These are phyloP conservation scores for Coenobita brevimanus DNA, from an alignment of 1,140 invertebrate species.

Conservation along the genomic window DNA sequence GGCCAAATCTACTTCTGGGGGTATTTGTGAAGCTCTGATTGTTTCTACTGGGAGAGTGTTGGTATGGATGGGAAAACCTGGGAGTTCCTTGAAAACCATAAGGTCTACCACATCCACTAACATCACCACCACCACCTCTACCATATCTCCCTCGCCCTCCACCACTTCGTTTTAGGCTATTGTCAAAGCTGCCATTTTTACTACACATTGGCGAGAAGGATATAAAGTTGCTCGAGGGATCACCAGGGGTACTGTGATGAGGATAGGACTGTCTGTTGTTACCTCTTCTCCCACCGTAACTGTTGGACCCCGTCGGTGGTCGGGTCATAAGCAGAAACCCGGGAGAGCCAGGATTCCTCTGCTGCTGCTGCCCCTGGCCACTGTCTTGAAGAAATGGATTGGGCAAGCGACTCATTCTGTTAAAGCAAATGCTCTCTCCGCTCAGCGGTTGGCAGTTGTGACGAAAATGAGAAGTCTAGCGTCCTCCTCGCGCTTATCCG, in stretches of 20 bases:
- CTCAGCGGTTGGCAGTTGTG: too few species aligned
- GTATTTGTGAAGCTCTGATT: neutral
- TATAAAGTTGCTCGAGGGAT: constrained; percentile 14
- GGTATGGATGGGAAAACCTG: constrained; percentile 33
- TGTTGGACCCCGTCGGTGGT: constrained; percentile 26
- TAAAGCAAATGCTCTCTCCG: too few species aligned
- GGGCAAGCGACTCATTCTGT: constrained; percentile 33
- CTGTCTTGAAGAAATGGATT: constrained; percentile 43
- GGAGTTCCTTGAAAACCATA: neutral
- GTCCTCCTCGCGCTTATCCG: too few species aligned
- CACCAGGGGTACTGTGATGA: neutral
- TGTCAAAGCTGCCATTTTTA: neutral
- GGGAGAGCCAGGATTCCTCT: neutral
- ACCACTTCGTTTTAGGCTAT: neutral
- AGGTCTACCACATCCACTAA: neutral
- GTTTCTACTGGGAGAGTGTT: constrained; percentile 14
- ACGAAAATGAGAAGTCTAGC: too few species aligned
- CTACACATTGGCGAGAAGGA: constrained; percentile 38
- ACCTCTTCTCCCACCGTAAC: neutral
- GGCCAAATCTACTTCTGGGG: neutral
- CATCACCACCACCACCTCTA: constrained; percentile 1
- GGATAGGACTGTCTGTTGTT: neutral
- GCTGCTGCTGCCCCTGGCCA: neutral
- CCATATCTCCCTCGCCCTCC: constrained; percentile 13
- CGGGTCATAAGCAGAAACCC: constrained; percentile 46